phyloP scores from a whole-genome alignment of 2,113 vertebrate species.

The Macquaria australasica region DNA sequence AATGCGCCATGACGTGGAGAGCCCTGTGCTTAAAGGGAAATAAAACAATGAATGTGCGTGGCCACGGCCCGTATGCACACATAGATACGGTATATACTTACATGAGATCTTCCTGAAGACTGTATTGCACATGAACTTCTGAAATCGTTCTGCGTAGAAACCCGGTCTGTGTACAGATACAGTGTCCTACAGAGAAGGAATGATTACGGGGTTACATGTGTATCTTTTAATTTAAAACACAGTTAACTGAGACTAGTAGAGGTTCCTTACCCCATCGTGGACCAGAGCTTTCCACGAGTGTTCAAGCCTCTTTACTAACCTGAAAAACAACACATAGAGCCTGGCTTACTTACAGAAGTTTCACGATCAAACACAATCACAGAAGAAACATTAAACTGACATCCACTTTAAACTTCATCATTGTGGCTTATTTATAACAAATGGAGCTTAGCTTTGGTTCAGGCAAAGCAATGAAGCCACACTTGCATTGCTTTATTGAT shows the following conservation, averaged over 20 bases:
- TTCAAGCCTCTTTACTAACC: conserved; percentile 93
- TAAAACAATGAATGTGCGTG: neutral
- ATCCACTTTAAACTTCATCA: neutral
- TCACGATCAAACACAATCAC: neutral
- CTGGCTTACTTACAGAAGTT: neutral
- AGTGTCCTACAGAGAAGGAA: conserved; percentile 87
- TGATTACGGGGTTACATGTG: neutral
- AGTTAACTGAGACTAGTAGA: neutral
- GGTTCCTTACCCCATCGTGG: conserved; percentile 90
- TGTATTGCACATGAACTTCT: conserved; percentile 92
- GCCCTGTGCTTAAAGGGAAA: neutral
- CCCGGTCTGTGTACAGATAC: conserved; percentile 95
- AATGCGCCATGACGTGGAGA: neutral
- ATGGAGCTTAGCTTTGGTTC: neutral
- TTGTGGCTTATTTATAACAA: neutral
- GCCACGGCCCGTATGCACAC: neutral
- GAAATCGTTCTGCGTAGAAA: conserved; percentile 96
- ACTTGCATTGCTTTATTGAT: neutral
- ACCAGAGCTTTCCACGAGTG: conserved; percentile 97
- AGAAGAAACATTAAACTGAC: conserved; percentile 3
- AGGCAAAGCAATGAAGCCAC: neutral
- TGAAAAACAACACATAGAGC: conserved; percentile 70
- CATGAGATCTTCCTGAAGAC: conserved; percentile 91
- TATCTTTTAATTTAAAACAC: neutral
- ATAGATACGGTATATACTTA: conserved; percentile 76